Percentiles rank a stretch among this genome's conserved stretches.
These are phyloP conservation scores for Serilophus lunatus DNA, from an alignment of 2,113 vertebrate species.

Conservation along the genomic window DNA sequence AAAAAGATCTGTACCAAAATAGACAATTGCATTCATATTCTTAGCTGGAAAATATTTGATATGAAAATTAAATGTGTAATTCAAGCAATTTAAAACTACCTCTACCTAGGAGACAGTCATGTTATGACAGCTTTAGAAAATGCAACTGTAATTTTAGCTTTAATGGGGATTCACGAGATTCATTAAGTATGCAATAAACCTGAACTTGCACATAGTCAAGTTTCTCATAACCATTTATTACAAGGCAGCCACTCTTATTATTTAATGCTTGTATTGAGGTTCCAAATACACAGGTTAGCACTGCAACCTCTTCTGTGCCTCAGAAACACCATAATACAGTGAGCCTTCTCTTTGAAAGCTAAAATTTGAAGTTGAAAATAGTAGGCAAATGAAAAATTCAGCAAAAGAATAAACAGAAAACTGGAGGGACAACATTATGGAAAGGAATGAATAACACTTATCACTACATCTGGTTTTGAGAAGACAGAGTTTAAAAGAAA, in stretches of 20 bases:
- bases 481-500: slow-evolving; percentile 32
- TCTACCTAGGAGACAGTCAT: slow-evolving; percentile 28
- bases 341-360: slow-evolving; percentile 1
- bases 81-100: slow-evolving; percentile 33
- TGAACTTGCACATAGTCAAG: slow-evolving; percentile 6
- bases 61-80: slow-evolving; percentile 45
- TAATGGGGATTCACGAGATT: slow-evolving; percentile 31
- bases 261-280: not conserved
- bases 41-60: slow-evolving; percentile 43
- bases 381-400: slow-evolving; percentile 18
- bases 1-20: not conserved
- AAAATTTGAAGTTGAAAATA: slow-evolving; percentile 3
- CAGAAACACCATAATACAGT: not conserved
- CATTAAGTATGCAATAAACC: slow-evolving; percentile 39
- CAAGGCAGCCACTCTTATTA: not conserved
- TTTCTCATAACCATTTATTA: not conserved
- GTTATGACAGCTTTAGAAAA: slow-evolving; percentile 55
- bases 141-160: slow-evolving; percentile 43
- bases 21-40: slow-evolving; percentile 6
- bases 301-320: not conserved
- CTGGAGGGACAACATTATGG: not conserved
- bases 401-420: slow-evolving; percentile 9
- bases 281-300: not conserved
- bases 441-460: not conserved
- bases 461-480: not conserved